Conservation (phyloP, 2,797 vertebrate species). For the Pangasius larnaudii region DNA sequence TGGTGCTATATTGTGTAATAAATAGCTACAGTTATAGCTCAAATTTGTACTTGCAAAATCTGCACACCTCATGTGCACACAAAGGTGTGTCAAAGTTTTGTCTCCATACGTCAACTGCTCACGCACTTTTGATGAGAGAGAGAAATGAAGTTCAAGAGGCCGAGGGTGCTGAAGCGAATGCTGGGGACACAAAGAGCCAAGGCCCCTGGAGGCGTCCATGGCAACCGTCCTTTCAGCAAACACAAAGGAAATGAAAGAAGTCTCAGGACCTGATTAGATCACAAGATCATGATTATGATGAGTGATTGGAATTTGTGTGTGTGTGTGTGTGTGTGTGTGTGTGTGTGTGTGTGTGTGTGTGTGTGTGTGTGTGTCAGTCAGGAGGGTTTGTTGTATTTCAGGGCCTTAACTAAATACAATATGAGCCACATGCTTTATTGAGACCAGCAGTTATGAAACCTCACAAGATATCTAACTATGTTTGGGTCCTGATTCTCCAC, state of each 20-base stretch:
- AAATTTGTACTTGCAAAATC: not conserved
- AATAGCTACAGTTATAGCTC: not conserved
- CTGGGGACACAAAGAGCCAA: slow-evolving; percentile 43
- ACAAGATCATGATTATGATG: slow-evolving; percentile 62
- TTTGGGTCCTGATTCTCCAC: slow-evolving; percentile 39
- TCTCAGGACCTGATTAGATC: slow-evolving; percentile 57
- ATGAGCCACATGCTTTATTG: slow-evolving; percentile 62
- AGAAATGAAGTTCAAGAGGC: slow-evolving; percentile 47
- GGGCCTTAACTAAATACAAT: slow-evolving; percentile 59
- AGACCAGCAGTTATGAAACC: slow-evolving; percentile 58
- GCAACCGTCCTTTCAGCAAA: slow-evolving; percentile 61
- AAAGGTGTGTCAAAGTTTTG: not conserved
- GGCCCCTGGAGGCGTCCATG: slow-evolving; percentile 55
- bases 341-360: slow-evolving; percentile 34
- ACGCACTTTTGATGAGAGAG: slow-evolving; percentile 32
- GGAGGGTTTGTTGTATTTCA: slow-evolving; percentile 58
- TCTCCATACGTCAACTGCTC: not conserved
- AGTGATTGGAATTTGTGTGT: slow-evolving; percentile 59
- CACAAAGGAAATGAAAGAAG: slow-evolving; percentile 61
- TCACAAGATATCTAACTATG: slow-evolving; percentile 65
- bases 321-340: slow-evolving; percentile 30
- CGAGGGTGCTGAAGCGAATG: slow-evolving; percentile 25
- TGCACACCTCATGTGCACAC: not conserved
- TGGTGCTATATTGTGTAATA: not conserved
- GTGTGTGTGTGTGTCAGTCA: slow-evolving; percentile 29